These are phyloP conservation scores for Apis cerana DNA, from an alignment of 1,140 invertebrate genomes.

Conservation along the genomic window DNA sequence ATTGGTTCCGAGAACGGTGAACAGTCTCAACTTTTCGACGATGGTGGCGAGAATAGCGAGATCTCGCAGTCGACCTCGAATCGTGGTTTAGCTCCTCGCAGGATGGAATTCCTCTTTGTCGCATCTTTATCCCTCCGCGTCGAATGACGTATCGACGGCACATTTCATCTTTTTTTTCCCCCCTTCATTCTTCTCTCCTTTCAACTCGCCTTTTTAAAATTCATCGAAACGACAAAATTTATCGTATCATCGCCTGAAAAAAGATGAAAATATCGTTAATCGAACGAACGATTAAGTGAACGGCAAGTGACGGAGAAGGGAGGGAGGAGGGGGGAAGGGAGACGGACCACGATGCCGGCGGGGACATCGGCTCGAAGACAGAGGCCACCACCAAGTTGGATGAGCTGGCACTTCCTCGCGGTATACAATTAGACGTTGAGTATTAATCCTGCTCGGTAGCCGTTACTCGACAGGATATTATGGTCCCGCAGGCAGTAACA, in stretches of 20 bases:
- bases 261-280: conserved; percentile 48
- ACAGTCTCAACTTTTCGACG: conserved; percentile 7
- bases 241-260: no score
- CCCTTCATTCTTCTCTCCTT: no score
- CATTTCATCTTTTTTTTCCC: no score
- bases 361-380: conserved; percentile 48
- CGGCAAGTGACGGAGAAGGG: neutral
- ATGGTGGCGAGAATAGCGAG: neutral
- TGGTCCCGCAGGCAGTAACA: conserved; percentile 75
- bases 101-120: no score
- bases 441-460: conserved; percentile 75
- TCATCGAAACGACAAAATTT: no score
- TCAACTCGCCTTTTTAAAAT: no score
- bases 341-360: neutral
- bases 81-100: neutral
- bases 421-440: conserved; percentile 75
- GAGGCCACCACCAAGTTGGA: conserved; percentile 44
- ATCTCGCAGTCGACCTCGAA: neutral
- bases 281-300: conserved; percentile 44
- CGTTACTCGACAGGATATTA: conserved; percentile 76
- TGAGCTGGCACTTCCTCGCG: conserved; percentile 69
- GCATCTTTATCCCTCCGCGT: neutral
- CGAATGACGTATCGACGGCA: neutral
- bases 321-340: conserved; percentile 32
- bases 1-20: conserved; percentile 47